These are phyloP conservation scores for Drosophila pruinosa DNA, from an alignment of 1,140 invertebrate species.

Conservation along the genomic window DNA sequence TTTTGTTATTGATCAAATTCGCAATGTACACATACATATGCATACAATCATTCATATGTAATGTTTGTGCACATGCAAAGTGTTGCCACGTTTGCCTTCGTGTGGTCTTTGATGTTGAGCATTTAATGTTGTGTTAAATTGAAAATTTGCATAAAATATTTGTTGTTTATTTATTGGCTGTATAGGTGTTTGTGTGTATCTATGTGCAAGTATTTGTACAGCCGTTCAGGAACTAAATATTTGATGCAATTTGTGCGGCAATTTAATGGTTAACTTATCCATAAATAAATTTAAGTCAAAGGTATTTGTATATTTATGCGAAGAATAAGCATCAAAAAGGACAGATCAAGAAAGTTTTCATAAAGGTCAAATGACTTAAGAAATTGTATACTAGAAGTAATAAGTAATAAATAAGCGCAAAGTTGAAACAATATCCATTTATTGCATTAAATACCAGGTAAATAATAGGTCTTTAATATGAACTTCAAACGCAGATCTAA, in stretches of 20 bases:
- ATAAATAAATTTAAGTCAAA: slow-evolving; percentile 14
- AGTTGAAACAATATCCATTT: too few relatives aligned
- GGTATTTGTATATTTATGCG: slow-evolving; percentile 3
- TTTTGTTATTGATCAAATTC: slow-evolving; percentile 53
- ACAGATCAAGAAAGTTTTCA: too few relatives aligned
- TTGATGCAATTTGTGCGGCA: slow-evolving; percentile 77
- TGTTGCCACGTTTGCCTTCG: slow-evolving; percentile 12
- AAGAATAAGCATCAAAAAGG: neutral
- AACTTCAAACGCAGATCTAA: neutral
- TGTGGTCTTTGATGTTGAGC: slow-evolving; percentile 39
- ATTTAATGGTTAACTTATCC: slow-evolving; percentile 73
- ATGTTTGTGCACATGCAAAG: neutral
- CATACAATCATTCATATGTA: neutral
- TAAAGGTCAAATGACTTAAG: neutral
- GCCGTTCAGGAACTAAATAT: slow-evolving; percentile 66
- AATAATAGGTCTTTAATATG: neutral
- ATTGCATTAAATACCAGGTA: neutral
- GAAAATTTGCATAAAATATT: slow-evolving; percentile 81
- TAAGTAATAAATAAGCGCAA: too few relatives aligned
- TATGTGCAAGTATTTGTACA: slow-evolving; percentile 41
- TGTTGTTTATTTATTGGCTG: slow-evolving; percentile 73
- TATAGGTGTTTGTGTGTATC: slow-evolving; percentile 7
- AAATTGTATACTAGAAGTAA: neutral
- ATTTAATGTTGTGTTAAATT: slow-evolving; percentile 80
- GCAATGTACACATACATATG: neutral